A percentile compares a stretch with the other conserved stretches of the same genome.
phyloP scores from a whole-genome alignment of 2,888 invertebrate genomes.

The Rhingia rostrata region DNA sequence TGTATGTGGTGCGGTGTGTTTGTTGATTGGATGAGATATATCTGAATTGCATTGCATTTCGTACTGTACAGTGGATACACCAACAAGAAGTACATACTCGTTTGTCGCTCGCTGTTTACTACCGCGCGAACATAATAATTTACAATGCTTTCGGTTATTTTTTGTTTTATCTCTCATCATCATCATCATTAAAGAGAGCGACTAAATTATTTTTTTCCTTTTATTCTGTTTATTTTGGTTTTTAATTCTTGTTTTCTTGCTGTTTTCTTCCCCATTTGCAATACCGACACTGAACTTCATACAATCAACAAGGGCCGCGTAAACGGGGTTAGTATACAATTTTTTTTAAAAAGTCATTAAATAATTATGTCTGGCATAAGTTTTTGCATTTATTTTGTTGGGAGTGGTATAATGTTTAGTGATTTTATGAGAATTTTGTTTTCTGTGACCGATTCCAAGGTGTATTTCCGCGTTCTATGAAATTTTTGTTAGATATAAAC shows the following conservation, averaged over 20 bases:
- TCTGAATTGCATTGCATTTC: conserved; percentile 48
- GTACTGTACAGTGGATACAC: conserved; percentile 24
- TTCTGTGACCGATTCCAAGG: no score
- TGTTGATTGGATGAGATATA: conserved; percentile 33
- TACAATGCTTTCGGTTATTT: conserved; percentile 10
- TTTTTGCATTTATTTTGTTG: no score
- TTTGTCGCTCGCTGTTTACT: neutral
- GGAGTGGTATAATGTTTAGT: neutral
- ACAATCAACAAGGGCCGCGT: conserved; percentile 70
- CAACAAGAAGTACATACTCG: conserved; percentile 11
- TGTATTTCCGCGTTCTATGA: no score
- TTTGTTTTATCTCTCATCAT: conserved; percentile 58
- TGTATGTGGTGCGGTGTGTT: conserved; percentile 41
- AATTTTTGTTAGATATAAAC: no score
- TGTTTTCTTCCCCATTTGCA: conserved; percentile 66
- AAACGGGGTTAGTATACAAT: conserved; percentile 70
- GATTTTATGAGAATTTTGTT: no score
- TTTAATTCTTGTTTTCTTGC: conserved; percentile 50
- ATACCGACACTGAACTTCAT: conserved; percentile 64
- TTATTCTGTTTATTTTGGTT: conserved; percentile 62
- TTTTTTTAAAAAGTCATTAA: neutral
- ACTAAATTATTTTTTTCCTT: conserved; percentile 54
- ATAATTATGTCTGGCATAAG: neutral
- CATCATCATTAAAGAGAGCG: conserved; percentile 72
- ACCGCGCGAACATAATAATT: conserved; percentile 44